Evolutionary conservation across 2,113 vertebrate species (phyloP).

Genomic region (Rattus norvegicus): GRCr8 NC_086024.1:104904501-104905000

Average conservation of each 20-base stretch:
- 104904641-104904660: constrained; percentile 55
- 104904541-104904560: constrained; percentile 58
- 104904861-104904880: not conserved
- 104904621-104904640: constrained; percentile 68
- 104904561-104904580: constrained; percentile 68
- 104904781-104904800: constrained; percentile 29
- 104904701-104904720: constrained; percentile 50
- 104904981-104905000: not conserved
- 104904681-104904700: constrained; percentile 51
- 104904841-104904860: constrained; percentile 14
- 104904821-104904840: constrained; percentile 5
- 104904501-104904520: constrained; percentile 80
- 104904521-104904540: constrained; percentile 77
- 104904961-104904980: not conserved
- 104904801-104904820: constrained; percentile 42
- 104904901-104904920: not conserved
- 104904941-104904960: not conserved
- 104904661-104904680: constrained; percentile 26
- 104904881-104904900: not conserved
- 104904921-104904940: not conserved
- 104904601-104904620: constrained; percentile 60
- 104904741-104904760: constrained; percentile 49
- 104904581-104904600: constrained; percentile 64
- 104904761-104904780: not conserved
- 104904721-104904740: constrained; percentile 59